phyloP scores from a whole-genome alignment of 1,140 invertebrate genomes.

The Brachionus rotundiformis region DNA sequence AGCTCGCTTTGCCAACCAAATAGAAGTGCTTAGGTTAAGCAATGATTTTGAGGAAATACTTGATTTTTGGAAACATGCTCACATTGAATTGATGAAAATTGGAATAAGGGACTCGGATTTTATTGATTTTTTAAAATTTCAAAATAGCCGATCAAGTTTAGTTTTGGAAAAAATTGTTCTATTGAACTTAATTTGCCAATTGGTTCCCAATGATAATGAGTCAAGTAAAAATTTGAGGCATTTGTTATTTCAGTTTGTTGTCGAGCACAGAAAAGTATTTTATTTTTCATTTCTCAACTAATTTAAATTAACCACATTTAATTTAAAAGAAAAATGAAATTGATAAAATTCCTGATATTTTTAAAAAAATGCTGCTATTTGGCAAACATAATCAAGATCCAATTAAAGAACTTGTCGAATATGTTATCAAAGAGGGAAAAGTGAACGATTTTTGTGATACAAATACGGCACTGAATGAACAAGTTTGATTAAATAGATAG shows the following conservation, averaged over 20 bases:
- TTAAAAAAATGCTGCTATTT: constrained; percentile 49
- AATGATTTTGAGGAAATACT: constrained; percentile 51
- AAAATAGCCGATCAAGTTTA: constrained; percentile 26
- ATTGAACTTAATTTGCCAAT: constrained; percentile 34
- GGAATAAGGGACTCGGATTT: constrained; percentile 49
- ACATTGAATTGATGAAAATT: constrained; percentile 40
- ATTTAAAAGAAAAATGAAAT: constrained; percentile 33
- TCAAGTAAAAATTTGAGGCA: background rate
- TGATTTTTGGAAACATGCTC: constrained; percentile 47
- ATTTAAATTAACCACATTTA: no score
- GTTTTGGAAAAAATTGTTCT: constrained; percentile 41
- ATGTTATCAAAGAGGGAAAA: constrained; percentile 29
- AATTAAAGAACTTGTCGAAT: constrained; percentile 35
- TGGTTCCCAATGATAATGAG: constrained; percentile 33
- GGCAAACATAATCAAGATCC: constrained; percentile 19
- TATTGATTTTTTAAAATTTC: constrained; percentile 51
- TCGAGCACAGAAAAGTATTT: constrained; percentile 32
- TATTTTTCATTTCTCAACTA: background rate
- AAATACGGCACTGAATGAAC: constrained; percentile 14
- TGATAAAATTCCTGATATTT: constrained; percentile 4
- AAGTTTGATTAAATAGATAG: background rate
- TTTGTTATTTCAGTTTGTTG: constrained; percentile 34
- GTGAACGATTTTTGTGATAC: constrained; percentile 37
- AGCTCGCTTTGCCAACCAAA: constrained; percentile 38
- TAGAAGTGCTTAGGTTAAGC: constrained; percentile 2